Percentiles rank a stretch among this genome's conserved stretches.
Evolutionary conservation across 2,797 vertebrate species (phyloP).

Genomic region (Calcarius lapponicus): DNA sequence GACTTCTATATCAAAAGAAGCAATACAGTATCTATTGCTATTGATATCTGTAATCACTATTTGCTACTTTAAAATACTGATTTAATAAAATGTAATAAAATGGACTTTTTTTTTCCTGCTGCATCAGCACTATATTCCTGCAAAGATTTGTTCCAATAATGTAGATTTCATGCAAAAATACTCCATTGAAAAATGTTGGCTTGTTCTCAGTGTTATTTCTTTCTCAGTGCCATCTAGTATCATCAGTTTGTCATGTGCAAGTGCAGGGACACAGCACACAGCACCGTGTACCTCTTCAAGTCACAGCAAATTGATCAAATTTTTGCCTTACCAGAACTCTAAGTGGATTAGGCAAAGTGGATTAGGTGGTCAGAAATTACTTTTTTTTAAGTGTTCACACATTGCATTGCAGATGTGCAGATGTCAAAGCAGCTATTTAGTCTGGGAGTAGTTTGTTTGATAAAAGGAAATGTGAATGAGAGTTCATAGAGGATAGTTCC

Average conservation of each 20-base stretch:
- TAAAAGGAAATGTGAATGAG: not conserved
- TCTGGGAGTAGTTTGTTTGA: not conserved
- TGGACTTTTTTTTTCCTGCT: not conserved
- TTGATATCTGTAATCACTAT: not conserved
- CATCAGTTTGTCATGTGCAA: not conserved
- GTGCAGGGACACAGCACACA: not conserved
- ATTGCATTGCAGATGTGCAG: not conserved
- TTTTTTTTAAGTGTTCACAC: not conserved
- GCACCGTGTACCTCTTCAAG: not conserved
- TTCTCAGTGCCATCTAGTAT: not conserved
- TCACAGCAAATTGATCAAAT: not conserved
- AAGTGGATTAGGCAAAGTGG: conserved; percentile 32
- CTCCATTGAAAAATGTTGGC: not conserved
- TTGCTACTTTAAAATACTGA: not conserved
- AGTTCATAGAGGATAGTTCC: not conserved
- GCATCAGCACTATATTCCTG: not conserved
- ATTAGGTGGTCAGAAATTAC: conserved; percentile 11
- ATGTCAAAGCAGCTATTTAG: not conserved
- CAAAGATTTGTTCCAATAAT: not conserved
- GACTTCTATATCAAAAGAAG: not conserved
- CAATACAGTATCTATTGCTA: not conserved
- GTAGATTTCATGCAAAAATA: not conserved
- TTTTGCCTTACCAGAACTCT: not conserved
- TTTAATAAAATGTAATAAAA: not conserved
- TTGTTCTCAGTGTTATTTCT: not conserved